Base-by-base conservation (phyloP, 1,140 invertebrate genomes). In the Vanessa atalanta region DNA sequence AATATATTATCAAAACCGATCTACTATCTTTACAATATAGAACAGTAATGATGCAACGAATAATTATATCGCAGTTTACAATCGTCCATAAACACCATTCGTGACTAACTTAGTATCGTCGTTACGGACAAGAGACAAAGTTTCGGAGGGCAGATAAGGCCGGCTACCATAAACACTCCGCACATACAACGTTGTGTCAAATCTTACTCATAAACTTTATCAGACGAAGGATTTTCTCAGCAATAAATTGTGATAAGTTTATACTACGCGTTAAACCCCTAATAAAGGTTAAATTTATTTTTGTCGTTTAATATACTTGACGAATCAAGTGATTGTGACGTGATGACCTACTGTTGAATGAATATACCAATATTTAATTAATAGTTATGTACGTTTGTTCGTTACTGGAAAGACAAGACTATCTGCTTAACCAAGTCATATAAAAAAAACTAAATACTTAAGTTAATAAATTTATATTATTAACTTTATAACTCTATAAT, bases 201-300 rank as follows among this genome's bases (percentile, higher is more conserved):
- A 79, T 80, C 72, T 61, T 65, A 69, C 75, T 48, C 79, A 76
- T 81, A 83, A 83, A 81, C 71, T 74, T 79, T 81, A 83, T 83
- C 81, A 70, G 57, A 60, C 68, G 50, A 73, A 68, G 73, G 65
- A 72, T 63, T 70, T 60, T 64, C 66, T 73, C 70, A 57, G 50
- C 63, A 70, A 66, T 65, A 65, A 66, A 73, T 47, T 64, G 13
- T 53, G 26, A 47, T 65, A 53, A 72, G 14, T 26, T 20, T 20
- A 63, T 16, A 26, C 23, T 60, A 16, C 3, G 4, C 31, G 31
- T 6, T 61, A 61, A 61, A 61, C 12, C 57, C 26, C 7, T 61
- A 15, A 37, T 61, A 61, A 61, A 61, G 57, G 57, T 37, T 37
- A 37, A 13, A 23, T 57, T 57, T 57, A 23, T 57, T 23, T 57